These are phyloP conservation scores for Melopsittacus undulatus DNA, from an alignment of 2,797 vertebrate species.

Conservation along the genomic window DNA sequence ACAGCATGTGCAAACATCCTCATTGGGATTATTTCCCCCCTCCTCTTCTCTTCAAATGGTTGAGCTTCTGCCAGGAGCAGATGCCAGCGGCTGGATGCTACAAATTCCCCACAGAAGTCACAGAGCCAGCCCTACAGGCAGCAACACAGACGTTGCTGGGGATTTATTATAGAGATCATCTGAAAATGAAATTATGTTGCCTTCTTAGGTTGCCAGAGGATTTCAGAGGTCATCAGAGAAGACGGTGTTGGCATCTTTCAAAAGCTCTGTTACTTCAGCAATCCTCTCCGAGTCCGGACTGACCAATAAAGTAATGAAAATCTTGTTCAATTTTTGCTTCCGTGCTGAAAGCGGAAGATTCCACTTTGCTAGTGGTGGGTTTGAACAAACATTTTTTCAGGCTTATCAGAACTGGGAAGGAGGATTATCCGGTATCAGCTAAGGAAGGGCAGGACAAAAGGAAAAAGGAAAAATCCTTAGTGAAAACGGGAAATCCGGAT, in stretches of 20 bases:
- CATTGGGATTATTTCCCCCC: background rate
- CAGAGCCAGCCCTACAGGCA: background rate
- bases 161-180: background rate
- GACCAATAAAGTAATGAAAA: background rate
- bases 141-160: background rate
- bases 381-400: background rate
- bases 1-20: slow-evolving; percentile 36
- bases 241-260: background rate
- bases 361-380: background rate
- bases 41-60: slow-evolving; percentile 50
- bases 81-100: slow-evolving; percentile 73
- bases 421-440: background rate
- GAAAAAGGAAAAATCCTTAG: background rate
- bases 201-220: background rate
- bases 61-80: slow-evolving; percentile 45
- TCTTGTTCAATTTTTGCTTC: background rate
- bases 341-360: background rate
- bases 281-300: background rate
- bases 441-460: background rate
- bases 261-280: background rate
- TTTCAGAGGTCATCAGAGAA: background rate
- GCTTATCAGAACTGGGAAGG: background rate
- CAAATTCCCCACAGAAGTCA: slow-evolving; percentile 47
- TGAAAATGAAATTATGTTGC: background rate
- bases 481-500: background rate